Percentiles rank a stretch among this genome's conserved stretches.
These are phyloP conservation scores for Hypomecis atomaria DNA, from an alignment of 2,888 invertebrate species.

Conservation along the genomic window DNA sequence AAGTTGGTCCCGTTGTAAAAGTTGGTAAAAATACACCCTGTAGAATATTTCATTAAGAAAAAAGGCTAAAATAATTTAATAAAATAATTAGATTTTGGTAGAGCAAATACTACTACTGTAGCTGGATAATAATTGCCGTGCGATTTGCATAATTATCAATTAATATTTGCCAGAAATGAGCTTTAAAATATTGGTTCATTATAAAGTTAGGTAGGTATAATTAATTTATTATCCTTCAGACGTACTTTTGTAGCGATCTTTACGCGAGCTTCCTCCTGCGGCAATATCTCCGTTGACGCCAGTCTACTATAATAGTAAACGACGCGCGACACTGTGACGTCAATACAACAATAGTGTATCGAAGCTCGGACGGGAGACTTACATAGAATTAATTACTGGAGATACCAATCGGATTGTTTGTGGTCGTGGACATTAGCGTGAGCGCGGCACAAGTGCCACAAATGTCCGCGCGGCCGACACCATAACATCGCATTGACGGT, in stretches of 20 bases:
- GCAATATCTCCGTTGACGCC: constrained; percentile 14
- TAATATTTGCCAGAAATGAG: too few species aligned
- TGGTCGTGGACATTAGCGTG: constrained; percentile 42
- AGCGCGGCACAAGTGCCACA: constrained; percentile 12
- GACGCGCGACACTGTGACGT: constrained; percentile 50
- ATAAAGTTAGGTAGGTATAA: too few species aligned
- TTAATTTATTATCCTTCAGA: neutral
- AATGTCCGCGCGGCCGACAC: constrained; percentile 17
- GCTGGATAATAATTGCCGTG: too few species aligned
- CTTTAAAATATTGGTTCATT: too few species aligned
- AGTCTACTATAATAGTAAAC: constrained; percentile 36
- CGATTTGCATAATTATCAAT: too few species aligned
- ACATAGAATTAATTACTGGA: constrained; percentile 68
- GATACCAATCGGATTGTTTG: constrained; percentile 36
- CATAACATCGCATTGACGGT: constrained; percentile 39
- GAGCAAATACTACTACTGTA: too few species aligned
- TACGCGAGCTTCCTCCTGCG: constrained; percentile 8
- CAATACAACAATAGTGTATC: constrained; percentile 55
- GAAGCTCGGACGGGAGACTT: constrained; percentile 65
- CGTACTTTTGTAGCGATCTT: neutral
- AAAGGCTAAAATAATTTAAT: too few species aligned
- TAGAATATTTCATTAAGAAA: too few species aligned
- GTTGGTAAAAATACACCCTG: too few species aligned
- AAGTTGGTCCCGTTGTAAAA: too few species aligned
- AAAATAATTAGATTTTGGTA: too few species aligned